Base-by-base conservation (phyloP, 2,888 invertebrate species). In the Poecilobothrus nobilitatus region DNA sequence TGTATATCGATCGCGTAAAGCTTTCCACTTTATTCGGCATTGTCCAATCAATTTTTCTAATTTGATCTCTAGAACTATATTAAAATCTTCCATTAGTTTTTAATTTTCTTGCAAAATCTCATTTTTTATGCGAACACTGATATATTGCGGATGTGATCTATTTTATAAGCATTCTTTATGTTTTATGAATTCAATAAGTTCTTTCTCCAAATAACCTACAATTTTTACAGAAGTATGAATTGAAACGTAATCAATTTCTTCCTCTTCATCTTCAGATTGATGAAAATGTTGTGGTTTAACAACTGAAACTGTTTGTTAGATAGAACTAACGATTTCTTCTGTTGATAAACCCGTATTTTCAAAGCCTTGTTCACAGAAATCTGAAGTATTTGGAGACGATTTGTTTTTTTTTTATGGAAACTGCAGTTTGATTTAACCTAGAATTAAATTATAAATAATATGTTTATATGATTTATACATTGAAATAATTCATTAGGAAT, bases 21-120 rank as follows among this genome's bases (percentile, higher is more conserved):
- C 79, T 69, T 80, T 80, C 80, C 80, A 80, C 68, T 80, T 80
- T 2, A 77, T 74, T 0, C 80, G 77, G n/a, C 80, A 80, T 67
- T 79, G 79, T 66, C 76, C 76, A 0, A 80, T 18, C 1, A 15
- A 53, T 18, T 18, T 53, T 12, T 44, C 21, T 20, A 21, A 10
- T 61, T 15, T 61, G 5, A 8, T 63, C 21, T 63, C 5, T 8
- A 22, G 3, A 21, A 12, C 7, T 62, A 12, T 37, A 37, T 10
- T 37, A 8, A 4, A 18, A 18, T 68, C 70, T 70, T 78, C 79
- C 77, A 12, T 80, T 76, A 71, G 77, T 78, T 67, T 80, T 80
- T 0, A 80, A 73, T 67, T 79, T 80, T n/a, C 78, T 74, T 0
- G 80, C 77, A 61, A 80, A 80, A 67, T 79, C 78, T 67, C 76